phyloP scores from a whole-genome alignment of 2,113 vertebrate species.

The Brachypteracias leptosomus region DNA sequence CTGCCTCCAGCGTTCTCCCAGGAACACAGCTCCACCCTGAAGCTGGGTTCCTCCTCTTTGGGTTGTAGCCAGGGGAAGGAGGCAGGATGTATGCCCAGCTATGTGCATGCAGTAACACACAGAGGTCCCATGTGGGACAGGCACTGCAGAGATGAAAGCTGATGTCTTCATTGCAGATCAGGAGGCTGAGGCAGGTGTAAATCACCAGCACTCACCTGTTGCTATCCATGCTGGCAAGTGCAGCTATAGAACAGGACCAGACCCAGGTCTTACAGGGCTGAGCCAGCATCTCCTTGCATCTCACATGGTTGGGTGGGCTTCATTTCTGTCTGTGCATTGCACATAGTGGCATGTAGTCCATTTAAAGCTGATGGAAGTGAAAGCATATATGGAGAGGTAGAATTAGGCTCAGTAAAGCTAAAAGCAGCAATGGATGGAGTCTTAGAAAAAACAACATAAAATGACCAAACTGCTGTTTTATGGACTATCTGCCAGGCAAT shows the following conservation, averaged over 20 bases:
- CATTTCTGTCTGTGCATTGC: fast-evolving
- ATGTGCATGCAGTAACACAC: fast-evolving
- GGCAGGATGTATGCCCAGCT: neutral
- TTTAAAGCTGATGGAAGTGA: neutral
- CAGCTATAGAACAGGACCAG: neutral
- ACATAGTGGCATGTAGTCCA: fast-evolving
- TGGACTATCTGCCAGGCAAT: neutral
- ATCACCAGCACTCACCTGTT: neutral
- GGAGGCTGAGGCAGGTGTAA: neutral
- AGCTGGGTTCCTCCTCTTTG: neutral
- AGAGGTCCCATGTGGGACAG: fast-evolving
- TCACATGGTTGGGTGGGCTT: fast-evolving
- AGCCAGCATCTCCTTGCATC: neutral
- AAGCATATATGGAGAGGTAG: neutral
- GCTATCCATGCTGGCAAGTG: neutral
- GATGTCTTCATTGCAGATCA: neutral
- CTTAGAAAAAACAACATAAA: neutral
- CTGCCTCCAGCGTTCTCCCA: constrained; percentile 16
- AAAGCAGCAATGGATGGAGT: neutral
- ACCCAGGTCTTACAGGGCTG: neutral
- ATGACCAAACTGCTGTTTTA: neutral
- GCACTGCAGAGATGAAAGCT: neutral
- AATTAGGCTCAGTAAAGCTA: neutral
- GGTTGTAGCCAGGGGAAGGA: neutral
- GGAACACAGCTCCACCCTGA: neutral